Evolutionary conservation across 2,113 vertebrate species (phyloP).

Genomic region (Tyto alba): DNA sequence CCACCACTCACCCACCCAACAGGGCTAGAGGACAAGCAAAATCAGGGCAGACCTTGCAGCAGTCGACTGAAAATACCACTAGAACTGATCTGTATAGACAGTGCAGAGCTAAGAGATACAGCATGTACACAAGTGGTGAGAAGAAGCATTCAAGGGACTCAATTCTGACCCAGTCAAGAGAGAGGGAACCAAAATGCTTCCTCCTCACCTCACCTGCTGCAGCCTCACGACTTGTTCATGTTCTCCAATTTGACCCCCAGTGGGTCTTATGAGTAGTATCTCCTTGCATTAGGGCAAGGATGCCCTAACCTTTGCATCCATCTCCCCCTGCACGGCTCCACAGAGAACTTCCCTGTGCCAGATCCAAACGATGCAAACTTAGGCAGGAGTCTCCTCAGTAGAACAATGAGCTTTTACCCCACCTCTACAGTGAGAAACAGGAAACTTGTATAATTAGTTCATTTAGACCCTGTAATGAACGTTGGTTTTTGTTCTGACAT

Average conservation of each 20-base stretch:
- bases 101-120: neutral
- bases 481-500: neutral
- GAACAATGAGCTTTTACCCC: neutral
- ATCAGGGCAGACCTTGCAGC: neutral
- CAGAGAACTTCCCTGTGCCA: neutral
- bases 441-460: neutral
- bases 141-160: neutral
- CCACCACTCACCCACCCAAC: neutral
- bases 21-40: neutral
- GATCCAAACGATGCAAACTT: neutral
- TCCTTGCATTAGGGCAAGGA: neutral
- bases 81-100: neutral
- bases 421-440: neutral
- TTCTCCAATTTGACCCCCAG: neutral
- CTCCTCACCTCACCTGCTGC: neutral
- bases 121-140: neutral
- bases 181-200: neutral
- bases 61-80: neutral
- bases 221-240: neutral
- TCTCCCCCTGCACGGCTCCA: neutral
- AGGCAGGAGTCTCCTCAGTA: neutral
- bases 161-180: neutral
- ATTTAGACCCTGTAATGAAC: constrained; percentile 9
- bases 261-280: neutral
- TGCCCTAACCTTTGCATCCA: neutral